phyloP scores from a whole-genome alignment of 2,113 vertebrate species.

The Brevimyrus niger region DNA sequence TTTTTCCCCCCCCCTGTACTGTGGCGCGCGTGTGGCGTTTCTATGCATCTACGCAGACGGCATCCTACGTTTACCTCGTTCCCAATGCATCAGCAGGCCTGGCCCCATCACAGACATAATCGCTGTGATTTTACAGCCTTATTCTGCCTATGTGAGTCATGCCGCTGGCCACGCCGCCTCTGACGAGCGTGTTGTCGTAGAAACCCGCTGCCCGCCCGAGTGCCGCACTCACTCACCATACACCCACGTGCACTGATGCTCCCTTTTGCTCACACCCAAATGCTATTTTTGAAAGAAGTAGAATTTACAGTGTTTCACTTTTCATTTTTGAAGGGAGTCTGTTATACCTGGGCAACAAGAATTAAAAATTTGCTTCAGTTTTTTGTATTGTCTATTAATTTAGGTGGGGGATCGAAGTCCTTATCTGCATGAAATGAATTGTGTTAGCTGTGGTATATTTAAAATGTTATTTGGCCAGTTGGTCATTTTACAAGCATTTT shows the following conservation, averaged over 20 bases:
- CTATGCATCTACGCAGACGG: background rate
- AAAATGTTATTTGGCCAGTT: background rate
- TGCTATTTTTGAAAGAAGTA: background rate
- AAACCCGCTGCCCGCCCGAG: conserved; percentile 43
- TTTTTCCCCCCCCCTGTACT: no score
- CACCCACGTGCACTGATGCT: conserved; percentile 5
- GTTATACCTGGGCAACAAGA: background rate
- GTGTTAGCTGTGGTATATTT: background rate
- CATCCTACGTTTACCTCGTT: background rate
- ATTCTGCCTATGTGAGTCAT: conserved; percentile 37
- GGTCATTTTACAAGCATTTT: background rate
- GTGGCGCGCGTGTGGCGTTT: background rate
- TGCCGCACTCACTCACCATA: conserved; percentile 30
- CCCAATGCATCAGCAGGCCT: conserved; percentile 28
- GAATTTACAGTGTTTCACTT: background rate
- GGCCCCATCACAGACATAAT: conserved; percentile 32
- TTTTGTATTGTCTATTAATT: background rate
- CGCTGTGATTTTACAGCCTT: conserved; percentile 32
- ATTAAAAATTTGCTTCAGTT: background rate
- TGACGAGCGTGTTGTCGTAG: conserved; percentile 44
- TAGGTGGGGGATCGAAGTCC: background rate
- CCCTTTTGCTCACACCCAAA: background rate
- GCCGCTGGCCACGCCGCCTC: conserved; percentile 1
- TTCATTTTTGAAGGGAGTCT: background rate
- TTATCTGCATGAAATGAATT: background rate